These are phyloP conservation scores for Halcyon leucocephala DNA, from an alignment of 2,797 vertebrate species.

Conservation along the genomic window DNA sequence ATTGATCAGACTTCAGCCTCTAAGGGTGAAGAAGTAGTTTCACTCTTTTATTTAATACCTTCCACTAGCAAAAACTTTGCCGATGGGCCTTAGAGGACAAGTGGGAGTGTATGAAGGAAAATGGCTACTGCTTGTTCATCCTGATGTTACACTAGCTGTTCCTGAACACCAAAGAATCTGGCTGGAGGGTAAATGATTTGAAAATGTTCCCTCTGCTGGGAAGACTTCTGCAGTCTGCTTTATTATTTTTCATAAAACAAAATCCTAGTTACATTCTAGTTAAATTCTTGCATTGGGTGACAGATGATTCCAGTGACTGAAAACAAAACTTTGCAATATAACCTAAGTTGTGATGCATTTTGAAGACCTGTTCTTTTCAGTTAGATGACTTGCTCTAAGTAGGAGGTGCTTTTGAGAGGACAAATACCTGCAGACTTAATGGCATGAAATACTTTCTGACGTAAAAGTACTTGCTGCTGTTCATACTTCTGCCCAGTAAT, in stretches of 20 bases:
- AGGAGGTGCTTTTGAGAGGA: not conserved
- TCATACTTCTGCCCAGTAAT: not conserved
- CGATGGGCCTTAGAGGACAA: not conserved
- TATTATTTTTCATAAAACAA: not conserved
- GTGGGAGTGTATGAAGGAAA: not conserved
- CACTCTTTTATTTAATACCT: not conserved
- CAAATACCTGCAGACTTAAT: not conserved
- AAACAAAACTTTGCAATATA: no score
- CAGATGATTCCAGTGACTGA: no score
- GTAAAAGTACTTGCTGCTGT: not conserved
- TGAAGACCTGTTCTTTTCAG: not conserved
- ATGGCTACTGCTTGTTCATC: not conserved
- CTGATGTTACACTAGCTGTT: not conserved
- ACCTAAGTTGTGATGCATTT: not conserved
- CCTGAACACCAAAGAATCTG: conserved; percentile 1
- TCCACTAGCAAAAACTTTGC: not conserved
- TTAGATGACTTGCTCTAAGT: not conserved
- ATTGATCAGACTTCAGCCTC: not conserved
- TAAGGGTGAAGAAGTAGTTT: not conserved
- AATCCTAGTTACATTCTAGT: not conserved
- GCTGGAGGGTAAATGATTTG: not conserved
- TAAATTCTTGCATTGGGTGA: not conserved
- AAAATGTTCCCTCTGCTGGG: not conserved
- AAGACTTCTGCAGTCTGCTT: not conserved
- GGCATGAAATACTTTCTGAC: not conserved